Base-by-base conservation (phyloP, 2,113 vertebrate genomes). In the Amblyopsis rosae region DNA sequence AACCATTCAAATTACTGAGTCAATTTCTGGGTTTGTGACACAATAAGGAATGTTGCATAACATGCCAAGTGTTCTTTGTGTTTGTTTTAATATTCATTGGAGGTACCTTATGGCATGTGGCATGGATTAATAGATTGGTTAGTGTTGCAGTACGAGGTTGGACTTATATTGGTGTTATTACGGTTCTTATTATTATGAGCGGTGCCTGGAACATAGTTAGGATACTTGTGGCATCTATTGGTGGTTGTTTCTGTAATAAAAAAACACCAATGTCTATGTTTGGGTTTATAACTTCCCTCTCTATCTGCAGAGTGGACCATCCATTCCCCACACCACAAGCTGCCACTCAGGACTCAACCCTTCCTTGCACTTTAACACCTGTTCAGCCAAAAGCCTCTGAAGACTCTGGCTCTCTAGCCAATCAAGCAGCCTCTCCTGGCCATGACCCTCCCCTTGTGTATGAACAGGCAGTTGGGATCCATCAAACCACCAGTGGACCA, bases 231-330 rank as follows among this genome's bases (percentile, higher is more conserved):
- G 16, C 54, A 9, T 56, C 4, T 58, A 19, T 58, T 17, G 56
- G 2, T 48, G 55, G 7, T 67, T 17, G 12, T 3, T 70, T 74
- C 65, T 65, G 15, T 51, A 1, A 48, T 54, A 65, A 59, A 26
- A 12, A 2, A 6, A 11, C 13, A 12, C 55, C 4, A 15, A 41
- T 17, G 16, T 57, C 17, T 41, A 49, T 26, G 45, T 58, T 63
- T 4, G 67, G 63, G 46, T 78, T 69, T 90, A 62, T 88, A 84
- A 69, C 79, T 16, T 70, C 3, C 48, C 76, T 86, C 74, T 86
- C 72, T 90, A 73, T 90, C 75, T 80, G 76, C 62, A 90, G 89
- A 64, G 65, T 60, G 53, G 60, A 55, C 33, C 56, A 55, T 7
- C 32, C 10, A 6, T 35, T 66, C 51, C 32, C 16, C 7, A 56